Evolutionary conservation across 2,797 vertebrate genomes (phyloP).

Genomic region (Cephalopachus bancanus): DNA sequence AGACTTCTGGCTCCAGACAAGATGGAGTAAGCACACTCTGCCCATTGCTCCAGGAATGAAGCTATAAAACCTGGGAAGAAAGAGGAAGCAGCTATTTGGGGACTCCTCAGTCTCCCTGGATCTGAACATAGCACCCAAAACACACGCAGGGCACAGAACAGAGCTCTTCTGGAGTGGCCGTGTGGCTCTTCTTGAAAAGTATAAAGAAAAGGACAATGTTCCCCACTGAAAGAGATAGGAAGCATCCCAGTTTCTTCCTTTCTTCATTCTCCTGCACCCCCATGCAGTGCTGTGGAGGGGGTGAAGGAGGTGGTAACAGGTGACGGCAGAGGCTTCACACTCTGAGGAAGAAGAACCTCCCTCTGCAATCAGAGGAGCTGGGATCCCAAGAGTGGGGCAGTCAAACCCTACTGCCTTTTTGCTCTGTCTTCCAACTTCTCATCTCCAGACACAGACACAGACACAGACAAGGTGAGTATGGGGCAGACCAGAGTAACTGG

Average conservation of each 20-base stretch:
- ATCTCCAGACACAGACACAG: background rate
- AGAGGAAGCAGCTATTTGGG: background rate
- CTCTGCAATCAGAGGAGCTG: background rate
- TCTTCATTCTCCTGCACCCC: background rate
- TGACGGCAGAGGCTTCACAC: background rate
- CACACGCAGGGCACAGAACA: background rate
- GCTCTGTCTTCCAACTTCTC: background rate
- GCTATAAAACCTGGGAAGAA: background rate
- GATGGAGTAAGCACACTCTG: background rate
- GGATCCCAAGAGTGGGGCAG: background rate
- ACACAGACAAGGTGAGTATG: background rate
- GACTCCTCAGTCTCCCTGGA: background rate
- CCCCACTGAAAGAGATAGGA: background rate
- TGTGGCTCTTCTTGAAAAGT: background rate
- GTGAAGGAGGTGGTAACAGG: rapidly evolving
- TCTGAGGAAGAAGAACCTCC: background rate
- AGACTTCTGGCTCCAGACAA: background rate
- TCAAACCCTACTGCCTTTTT: background rate
- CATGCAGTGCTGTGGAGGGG: background rate
- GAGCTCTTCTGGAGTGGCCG: background rate
- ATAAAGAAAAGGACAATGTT: background rate
- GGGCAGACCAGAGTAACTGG: background rate
- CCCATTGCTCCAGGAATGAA: background rate
- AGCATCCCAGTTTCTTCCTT: background rate
- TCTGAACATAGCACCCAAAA: background rate